A percentile compares a stretch with the other conserved stretches of the same genome.
Conservation (phyloP, 2,797 vertebrate genomes). For the Macroramphosus scolopax region DNA sequence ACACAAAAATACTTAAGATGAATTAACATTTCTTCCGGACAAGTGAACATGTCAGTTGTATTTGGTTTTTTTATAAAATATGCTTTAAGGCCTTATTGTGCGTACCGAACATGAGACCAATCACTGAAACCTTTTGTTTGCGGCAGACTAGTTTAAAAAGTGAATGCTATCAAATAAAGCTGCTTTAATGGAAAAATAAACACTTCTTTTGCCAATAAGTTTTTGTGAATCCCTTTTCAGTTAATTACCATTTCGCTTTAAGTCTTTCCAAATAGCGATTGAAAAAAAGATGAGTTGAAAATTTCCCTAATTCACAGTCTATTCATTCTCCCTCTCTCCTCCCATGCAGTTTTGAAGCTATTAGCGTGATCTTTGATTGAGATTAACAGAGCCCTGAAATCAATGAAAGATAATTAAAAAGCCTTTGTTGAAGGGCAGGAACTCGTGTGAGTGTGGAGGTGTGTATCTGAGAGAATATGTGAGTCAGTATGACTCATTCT, state of each 20-base stretch:
- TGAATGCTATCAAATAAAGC: constrained; percentile 13
- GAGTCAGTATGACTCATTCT: constrained; percentile 23
- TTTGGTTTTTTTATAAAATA: too few species aligned
- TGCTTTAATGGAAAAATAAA: constrained; percentile 23
- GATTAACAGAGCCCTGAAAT: constrained; percentile 68
- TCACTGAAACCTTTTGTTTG: constrained; percentile 9
- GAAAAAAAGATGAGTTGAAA: constrained; percentile 36
- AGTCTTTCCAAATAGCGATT: constrained; percentile 28
- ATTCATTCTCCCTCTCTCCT: constrained; percentile 46
- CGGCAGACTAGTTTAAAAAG: constrained; percentile 17
- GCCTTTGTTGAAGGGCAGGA: constrained; percentile 67
- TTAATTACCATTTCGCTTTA: constrained; percentile 39
- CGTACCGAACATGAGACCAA: constrained; percentile 2
- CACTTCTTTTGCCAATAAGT: constrained; percentile 18
- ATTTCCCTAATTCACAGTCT: constrained; percentile 46
- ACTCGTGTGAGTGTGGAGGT: constrained; percentile 49
- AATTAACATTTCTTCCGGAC: too few species aligned
- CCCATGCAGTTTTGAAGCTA: constrained; percentile 57
- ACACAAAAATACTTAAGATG: too few species aligned
- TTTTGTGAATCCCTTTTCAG: constrained; percentile 29
- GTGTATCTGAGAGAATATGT: constrained; percentile 34
- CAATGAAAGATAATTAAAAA: constrained; percentile 76
- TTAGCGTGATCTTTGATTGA: constrained; percentile 71
- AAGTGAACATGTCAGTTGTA: too few species aligned
- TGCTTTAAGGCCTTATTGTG: too few species aligned